Base-by-base conservation (phyloP, 2,113 vertebrate genomes). In the Antigone vipio region DNA sequence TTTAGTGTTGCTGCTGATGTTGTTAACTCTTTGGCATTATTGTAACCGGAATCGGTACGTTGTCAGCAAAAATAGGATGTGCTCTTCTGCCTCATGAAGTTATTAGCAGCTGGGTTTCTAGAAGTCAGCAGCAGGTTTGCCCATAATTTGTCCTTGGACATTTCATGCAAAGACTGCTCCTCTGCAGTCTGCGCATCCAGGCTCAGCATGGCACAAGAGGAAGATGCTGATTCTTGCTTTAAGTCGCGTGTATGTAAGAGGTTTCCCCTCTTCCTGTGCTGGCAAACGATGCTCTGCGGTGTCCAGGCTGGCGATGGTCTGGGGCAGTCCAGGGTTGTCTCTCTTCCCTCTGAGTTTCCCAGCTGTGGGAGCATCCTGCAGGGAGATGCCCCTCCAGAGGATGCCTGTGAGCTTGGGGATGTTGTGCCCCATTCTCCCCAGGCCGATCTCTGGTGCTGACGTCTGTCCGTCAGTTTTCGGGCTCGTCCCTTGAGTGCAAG, bases 21-120 rank as follows among this genome's bases (percentile, higher is more conserved):
- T 72, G 64, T 89, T 94, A 88, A 87, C 81, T 94, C 71, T 44
- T 81, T 75, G 95, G 73, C 35, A 11, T 42, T 44, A 87, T 91
- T 66, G 45, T 52, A 67, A 50, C n/a, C 71, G 52, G 47, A 67
- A 18, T 20, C 3, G 30, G 79, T 23, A n/a, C 1, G 2, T 35
- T 84, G 93, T 91, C 94, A 91, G 93, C 82, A 68, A 56, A 53
- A 82, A 92, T 72, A 52, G 11, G 60, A 78, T 74, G 66, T 34
- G 56, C 68, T 47, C 22, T 49, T 85, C 88, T 93, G 74, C 86
- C 69, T 87, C 50, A 2, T 30, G 66, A 59, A 68, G 67, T 71
- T 66, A 30, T 12, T 34, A 86, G 72, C 91, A 95, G 76, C 76
- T 89, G 79, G 60, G 34, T 91, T 92, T 85, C 77, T 78, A 17